Base-by-base conservation (phyloP, 2,797 vertebrate species). In the Phoebastria nigripes region DNA sequence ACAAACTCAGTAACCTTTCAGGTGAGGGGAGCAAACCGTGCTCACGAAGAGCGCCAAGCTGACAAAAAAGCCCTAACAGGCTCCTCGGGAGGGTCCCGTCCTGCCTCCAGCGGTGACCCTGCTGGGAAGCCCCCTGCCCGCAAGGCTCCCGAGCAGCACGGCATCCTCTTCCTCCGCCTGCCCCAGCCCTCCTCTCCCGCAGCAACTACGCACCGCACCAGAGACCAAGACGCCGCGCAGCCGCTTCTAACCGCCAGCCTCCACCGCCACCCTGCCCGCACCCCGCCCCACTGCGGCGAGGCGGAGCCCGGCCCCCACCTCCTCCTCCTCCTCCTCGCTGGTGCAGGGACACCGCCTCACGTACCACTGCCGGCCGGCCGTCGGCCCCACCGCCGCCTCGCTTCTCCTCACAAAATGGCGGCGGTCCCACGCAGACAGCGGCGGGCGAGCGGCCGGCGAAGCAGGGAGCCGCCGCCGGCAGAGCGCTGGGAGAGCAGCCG, bases 181-280 rank as follows among this genome's bases (percentile, higher is more conserved):
- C 49, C 33, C 33, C 25, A 15, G 14, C 61, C 10, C 42, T 3
- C 10, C 35, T 29, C 11, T 19, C 31, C 11, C 2, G 11, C 51
- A 39, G 7, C 15, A 16, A 3, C 47, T 6, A 11, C 44, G 4
- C 66, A 7, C 24, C 8, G 10, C 8, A 6, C 13, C 0, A 20
- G 2, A 28, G 3, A 42, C 9, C 24, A 4, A 2, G 6, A 13
- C 28, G 3, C 11, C 39, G 21, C 46, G 7, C 9, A 18, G 6
- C 13, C 65, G 2, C 0, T 10, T 5, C 39, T 0, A 8, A 5
- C 52, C 17, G 14, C 35, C 39, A 24, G 5, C 31, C 44, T 12
- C 12, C 25, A 22, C 28, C 49, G 1, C 29, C 58, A 5, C 22
- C 35, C 49, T 35, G 26, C 71, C 47, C 39, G 24, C 39, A 5